phyloP scores from a whole-genome alignment of 2,888 invertebrate genomes.

The Drosophila meridiana region DNA sequence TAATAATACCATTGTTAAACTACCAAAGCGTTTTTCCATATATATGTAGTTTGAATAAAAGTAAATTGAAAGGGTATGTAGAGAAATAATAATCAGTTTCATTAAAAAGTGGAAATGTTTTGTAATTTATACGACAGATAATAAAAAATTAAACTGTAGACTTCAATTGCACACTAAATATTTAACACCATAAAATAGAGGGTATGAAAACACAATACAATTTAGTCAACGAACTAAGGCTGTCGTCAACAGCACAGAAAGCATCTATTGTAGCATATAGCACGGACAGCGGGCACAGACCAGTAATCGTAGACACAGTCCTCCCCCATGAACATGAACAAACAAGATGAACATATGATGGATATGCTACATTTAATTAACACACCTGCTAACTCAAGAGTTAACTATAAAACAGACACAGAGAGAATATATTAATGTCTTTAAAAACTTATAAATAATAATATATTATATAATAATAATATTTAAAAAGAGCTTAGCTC shows the following conservation, averaged over 20 bases:
- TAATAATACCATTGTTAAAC: too few relatives aligned
- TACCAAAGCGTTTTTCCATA: too few relatives aligned
- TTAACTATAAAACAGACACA: background rate
- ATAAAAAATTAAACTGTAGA: too few relatives aligned
- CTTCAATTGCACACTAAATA: too few relatives aligned
- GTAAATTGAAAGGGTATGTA: too few relatives aligned
- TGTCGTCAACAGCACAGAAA: background rate
- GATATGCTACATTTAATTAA: background rate
- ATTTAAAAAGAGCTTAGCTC: too few relatives aligned
- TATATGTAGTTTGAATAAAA: too few relatives aligned
- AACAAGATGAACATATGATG: background rate
- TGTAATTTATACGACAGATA: too few relatives aligned
- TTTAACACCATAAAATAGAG: too few relatives aligned
- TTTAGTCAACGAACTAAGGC: background rate
- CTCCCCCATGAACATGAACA: background rate
- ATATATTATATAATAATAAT: background rate
- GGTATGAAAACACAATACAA: background rate
- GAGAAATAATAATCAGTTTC: too few relatives aligned
- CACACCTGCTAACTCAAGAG: background rate
- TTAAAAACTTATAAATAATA: background rate
- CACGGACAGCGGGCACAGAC: background rate
- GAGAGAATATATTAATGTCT: background rate
- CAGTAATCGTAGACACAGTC: background rate
- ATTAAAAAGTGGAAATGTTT: too few relatives aligned
- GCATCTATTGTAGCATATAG: background rate